These are phyloP conservation scores for Loripinus fragilis DNA, from an alignment of 2,888 invertebrate species.

Conservation along the genomic window DNA sequence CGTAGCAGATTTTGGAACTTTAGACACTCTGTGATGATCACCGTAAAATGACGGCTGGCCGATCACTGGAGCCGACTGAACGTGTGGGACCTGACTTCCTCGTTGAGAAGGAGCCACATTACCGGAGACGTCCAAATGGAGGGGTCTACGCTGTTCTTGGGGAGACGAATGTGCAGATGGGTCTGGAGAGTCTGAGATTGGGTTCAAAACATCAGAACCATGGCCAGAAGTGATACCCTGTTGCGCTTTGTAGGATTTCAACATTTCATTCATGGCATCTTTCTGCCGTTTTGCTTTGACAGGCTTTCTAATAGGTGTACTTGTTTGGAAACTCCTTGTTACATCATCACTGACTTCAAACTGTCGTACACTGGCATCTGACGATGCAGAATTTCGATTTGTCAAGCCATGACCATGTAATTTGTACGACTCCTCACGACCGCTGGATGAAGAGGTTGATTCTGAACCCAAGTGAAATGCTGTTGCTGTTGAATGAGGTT, in stretches of 20 bases:
- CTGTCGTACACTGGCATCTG: not conserved
- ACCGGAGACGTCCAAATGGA: not conserved
- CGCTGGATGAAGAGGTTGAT: not conserved
- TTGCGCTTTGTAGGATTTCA: not conserved
- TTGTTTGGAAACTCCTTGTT: not conserved
- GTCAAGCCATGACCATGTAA: not conserved
- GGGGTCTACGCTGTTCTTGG: not conserved
- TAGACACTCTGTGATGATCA: not conserved
- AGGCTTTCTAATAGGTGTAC: not conserved
- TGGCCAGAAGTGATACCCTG: not conserved
- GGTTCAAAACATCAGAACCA: not conserved
- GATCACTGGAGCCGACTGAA: not conserved
- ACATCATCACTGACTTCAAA: no score
- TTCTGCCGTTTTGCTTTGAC: not conserved
- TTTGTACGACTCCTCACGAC: not conserved
- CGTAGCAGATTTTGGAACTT: not conserved
- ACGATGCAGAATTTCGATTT: not conserved
- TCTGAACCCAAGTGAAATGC: not conserved
- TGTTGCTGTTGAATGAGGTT: not conserved
- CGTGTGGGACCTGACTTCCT: not conserved
- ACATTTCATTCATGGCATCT: slow-evolving; percentile 14
- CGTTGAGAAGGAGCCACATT: not conserved
- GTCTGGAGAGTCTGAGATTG: not conserved
- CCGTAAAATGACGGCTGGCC: not conserved
- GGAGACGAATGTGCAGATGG: not conserved